Evolutionary conservation across 1,140 invertebrate species (phyloP).

Genomic region (Megathymus violae): DNA sequence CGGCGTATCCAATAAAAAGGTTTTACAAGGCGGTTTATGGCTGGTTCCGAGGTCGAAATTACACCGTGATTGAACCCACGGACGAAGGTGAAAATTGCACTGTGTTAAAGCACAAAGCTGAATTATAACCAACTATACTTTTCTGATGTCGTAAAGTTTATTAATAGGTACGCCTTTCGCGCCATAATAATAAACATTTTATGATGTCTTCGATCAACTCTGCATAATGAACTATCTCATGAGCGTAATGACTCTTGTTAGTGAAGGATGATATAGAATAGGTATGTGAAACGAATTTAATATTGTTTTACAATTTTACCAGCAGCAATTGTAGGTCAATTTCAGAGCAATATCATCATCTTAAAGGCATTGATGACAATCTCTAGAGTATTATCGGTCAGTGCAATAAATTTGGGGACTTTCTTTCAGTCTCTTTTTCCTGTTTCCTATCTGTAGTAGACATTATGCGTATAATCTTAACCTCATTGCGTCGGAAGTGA

Average conservation of each 20-base stretch:
- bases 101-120: not conserved
- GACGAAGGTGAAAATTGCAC: not conserved
- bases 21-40: not conserved
- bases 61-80: not conserved
- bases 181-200: not conserved
- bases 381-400: not conserved
- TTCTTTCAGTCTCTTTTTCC: not conserved
- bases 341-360: not conserved
- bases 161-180: too few relatives aligned
- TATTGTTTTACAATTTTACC: not conserved
- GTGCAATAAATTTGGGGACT: not conserved
- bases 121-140: not conserved
- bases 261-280: too few relatives aligned
- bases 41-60: not conserved
- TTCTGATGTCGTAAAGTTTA: not conserved
- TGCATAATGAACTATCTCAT: not conserved
- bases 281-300: too few relatives aligned
- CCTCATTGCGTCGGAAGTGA: not conserved
- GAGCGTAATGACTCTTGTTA: not conserved
- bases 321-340: not conserved
- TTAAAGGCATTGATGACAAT: not conserved
- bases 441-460: not conserved
- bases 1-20: not conserved
- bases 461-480: not conserved
- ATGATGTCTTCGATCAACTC: not conserved